Evolutionary conservation across 2,113 vertebrate genomes (phyloP).

Genomic region (Trichomycterus rosablanca): DNA sequence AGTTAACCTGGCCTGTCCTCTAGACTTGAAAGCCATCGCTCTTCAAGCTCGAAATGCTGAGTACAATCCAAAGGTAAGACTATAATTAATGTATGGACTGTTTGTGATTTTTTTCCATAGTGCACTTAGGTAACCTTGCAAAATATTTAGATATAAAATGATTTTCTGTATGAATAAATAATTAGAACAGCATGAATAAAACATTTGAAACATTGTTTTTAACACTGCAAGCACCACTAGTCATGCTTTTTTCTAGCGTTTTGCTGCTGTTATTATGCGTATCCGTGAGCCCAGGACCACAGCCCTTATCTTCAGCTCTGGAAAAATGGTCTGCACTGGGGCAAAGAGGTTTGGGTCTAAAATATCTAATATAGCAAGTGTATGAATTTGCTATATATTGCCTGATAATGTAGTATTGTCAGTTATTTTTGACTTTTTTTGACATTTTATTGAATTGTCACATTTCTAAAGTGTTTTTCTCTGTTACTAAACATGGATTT

Average conservation of each 20-base stretch:
- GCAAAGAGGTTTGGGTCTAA: conserved; percentile 80
- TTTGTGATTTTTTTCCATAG: no score
- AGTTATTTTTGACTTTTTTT: background rate
- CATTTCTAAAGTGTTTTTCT: no score
- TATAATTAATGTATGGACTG: no score
- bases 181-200: no score
- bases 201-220: no score
- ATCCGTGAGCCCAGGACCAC: conserved; percentile 93
- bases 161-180: no score
- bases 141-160: no score
- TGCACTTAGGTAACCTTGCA: no score
- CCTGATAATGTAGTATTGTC: background rate
- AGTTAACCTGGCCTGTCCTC: conserved; percentile 87
- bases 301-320: conserved; percentile 94
- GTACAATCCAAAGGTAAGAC: conserved; percentile 90
- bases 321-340: conserved; percentile 97
- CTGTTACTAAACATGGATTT: background rate
- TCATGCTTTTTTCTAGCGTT: conserved; percentile 78
- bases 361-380: background rate
- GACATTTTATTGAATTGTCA: conserved; percentile 4
- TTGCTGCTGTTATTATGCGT: conserved; percentile 96
- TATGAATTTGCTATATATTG: no score
- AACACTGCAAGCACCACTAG: no score
- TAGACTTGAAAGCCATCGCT: conserved; percentile 94
- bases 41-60: conserved; percentile 94